A percentile compares a stretch with the other conserved stretches of the same genome.
These are phyloP conservation scores for Otolemur crassicaudatus DNA, from an alignment of 2,797 vertebrate genomes.

Conservation along the genomic window DNA sequence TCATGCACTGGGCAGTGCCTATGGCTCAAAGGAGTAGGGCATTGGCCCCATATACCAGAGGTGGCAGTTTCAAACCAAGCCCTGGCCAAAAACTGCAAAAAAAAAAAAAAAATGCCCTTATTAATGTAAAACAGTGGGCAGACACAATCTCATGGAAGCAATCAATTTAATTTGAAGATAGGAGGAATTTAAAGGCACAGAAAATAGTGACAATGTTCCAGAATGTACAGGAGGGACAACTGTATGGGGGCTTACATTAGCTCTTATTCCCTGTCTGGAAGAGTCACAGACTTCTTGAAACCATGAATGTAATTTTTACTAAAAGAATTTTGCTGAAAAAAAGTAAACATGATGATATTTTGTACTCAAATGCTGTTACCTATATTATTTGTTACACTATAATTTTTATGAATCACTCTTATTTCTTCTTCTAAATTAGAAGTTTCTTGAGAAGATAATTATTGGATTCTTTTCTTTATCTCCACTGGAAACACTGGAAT, in stretches of 20 bases:
- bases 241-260: not conserved
- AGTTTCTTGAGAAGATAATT: not conserved
- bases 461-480: not conserved
- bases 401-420: not conserved
- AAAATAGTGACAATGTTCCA: constrained; percentile 6
- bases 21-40: too few species aligned
- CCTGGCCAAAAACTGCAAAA: too few species aligned
- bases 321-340: constrained; percentile 7
- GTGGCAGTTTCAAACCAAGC: too few species aligned
- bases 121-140: constrained; percentile 37
- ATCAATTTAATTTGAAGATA: constrained; percentile 58
- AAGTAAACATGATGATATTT: not conserved
- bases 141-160: constrained; percentile 5
- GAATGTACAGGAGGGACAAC: not conserved
- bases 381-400: not conserved
- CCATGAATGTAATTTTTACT: not conserved
- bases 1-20: not conserved
- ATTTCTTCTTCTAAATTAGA: not conserved
- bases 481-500: not conserved
- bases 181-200: constrained; percentile 8
- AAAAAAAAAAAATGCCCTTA: not conserved
- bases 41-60: too few species aligned
- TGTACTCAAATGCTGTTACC: not conserved
- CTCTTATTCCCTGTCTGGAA: not conserved
- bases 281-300: constrained; percentile 8